phyloP scores from a whole-genome alignment of 2,888 invertebrate species.

The Steinernema hermaphroditum region DNA sequence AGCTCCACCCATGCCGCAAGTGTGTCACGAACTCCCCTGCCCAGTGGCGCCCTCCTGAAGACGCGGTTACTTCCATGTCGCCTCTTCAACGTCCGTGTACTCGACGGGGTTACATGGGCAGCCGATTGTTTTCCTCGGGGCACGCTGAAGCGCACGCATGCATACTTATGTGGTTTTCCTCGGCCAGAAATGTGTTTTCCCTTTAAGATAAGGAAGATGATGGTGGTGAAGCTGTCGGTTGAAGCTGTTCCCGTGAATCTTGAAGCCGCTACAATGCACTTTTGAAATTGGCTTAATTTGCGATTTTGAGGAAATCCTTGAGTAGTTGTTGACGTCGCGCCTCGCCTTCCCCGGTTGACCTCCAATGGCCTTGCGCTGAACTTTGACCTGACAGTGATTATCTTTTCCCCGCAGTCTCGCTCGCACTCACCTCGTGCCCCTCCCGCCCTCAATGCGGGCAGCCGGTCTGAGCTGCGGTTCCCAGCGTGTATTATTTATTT shows the following conservation, averaged over 20 bases:
- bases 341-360: constrained; percentile 3
- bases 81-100: constrained; percentile 14
- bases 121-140: constrained; percentile 25
- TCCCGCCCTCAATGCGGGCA: constrained; percentile 25
- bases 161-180: constrained; percentile 30
- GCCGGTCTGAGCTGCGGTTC: constrained; percentile 29
- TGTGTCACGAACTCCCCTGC: constrained; percentile 26
- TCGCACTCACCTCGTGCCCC: constrained; percentile 25
- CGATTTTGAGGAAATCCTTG: constrained; percentile 28
- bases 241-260: not conserved
- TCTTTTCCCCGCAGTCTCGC: constrained; percentile 26
- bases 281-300: constrained; percentile 19
- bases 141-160: constrained; percentile 29
- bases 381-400: constrained; percentile 29
- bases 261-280: constrained; percentile 13
- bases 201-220: constrained; percentile 8
- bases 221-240: not conserved
- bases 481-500: constrained; percentile 31
- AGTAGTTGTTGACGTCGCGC: constrained; percentile 23
- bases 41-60: constrained; percentile 18
- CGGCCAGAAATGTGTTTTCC: constrained; percentile 21
- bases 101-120: constrained; percentile 25
- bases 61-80: constrained; percentile 20
- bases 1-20: constrained; percentile 26
- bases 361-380: constrained; percentile 29